Evolutionary conservation across 1,140 invertebrate species (phyloP).

Genomic region (Trichonephila clavata): DNA sequence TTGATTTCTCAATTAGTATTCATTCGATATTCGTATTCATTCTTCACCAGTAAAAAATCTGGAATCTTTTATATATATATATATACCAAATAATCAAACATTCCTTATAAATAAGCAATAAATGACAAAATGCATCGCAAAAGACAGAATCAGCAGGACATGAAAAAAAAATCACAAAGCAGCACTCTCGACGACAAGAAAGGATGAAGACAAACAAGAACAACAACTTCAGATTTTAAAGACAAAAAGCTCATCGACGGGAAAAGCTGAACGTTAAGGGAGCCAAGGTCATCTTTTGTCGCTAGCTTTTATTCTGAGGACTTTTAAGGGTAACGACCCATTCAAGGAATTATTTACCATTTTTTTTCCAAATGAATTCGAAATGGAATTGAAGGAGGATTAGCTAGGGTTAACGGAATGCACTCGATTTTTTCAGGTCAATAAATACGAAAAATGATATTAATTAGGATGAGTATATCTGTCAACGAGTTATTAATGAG

Average conservation of each 20-base stretch:
- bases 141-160: no score
- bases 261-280: neutral
- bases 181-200: no score
- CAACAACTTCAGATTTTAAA: neutral
- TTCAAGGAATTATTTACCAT: neutral
- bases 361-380: neutral
- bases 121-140: no score
- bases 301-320: neutral
- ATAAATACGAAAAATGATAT: neutral
- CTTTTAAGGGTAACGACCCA: neutral
- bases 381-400: neutral
- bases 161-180: no score
- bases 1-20: no score
- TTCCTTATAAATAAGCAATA: no score
- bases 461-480: neutral
- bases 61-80: no score
- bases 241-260: neutral
- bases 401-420: neutral
- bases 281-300: neutral
- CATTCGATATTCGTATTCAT: no score
- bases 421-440: neutral
- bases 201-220: neutral
- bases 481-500: neutral
- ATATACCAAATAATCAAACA: no score
- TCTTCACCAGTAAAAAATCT: no score